Base-by-base conservation (phyloP, 1,140 invertebrate species). In the Eubasilissa regina region DNA sequence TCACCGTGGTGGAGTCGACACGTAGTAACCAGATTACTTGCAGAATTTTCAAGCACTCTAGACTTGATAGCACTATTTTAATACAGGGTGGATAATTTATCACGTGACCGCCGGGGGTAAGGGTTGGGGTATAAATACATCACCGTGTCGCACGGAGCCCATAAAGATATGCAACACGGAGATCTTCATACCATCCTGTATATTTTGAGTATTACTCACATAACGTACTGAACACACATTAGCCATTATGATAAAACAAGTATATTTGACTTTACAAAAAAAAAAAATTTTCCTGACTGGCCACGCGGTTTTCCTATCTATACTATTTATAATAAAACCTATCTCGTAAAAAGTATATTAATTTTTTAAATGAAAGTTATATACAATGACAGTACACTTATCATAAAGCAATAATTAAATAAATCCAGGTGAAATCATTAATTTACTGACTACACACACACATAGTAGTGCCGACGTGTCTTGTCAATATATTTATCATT, bases 151-250 rank as follows among this genome's bases (percentile, higher is more conserved):
- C 74, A 60, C 48, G 47, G 55, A 75, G 45, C 62, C 79, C 79
- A 80, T 80, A 80, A 80, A 80, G 79, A 80, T 80, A 80, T 77
- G 74, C 79, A 80, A 80, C 62, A 48, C 25, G 74, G 58, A 72
- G 66, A 72, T 76, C 55, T 77, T 75, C 70, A 73, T 73, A 44
- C 70, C 48, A 73, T 48, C 70, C 51, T 73, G 47, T 35, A 8
- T 25, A 66, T 25, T 60, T 17, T 1, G 55, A 19, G 55, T 58
- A 17, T 35, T 15, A 58, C 55, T 19, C 21, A 0, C 6, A 21
- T 4, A 6, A 21, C 8, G 17, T 19, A 70, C 12, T 43, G 66
- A 47, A 51, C 43, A 19, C 19, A 13, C n/a, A 12, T 8, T 17
- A 48, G 13, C n/a, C 44, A 47, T 44, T 15, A 15, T n/a, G 13